phyloP scores from a whole-genome alignment of 2,797 vertebrate species.

The Microtus obscurus region DNA sequence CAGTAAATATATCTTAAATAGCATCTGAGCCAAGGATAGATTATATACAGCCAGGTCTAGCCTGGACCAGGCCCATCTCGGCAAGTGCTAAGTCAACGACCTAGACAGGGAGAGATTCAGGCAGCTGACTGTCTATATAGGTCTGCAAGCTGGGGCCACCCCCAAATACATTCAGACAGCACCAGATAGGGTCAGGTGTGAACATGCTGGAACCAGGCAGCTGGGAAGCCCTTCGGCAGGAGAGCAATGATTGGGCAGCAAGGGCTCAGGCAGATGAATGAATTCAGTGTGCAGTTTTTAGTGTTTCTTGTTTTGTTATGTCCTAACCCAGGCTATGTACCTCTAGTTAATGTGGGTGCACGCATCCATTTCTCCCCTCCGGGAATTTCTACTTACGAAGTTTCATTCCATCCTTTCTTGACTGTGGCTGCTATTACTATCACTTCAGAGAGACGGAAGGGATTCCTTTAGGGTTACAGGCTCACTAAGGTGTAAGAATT shows the following conservation, averaged over 20 bases:
- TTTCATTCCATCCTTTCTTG: background rate
- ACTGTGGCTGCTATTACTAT: too few relatives aligned
- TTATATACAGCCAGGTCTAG: background rate
- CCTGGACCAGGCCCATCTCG: background rate
- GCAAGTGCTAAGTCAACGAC: background rate
- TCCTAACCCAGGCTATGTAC: background rate
- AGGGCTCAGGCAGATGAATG: background rate
- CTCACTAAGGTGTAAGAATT: background rate
- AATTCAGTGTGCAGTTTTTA: background rate
- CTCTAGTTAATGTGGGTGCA: background rate
- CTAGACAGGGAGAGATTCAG: background rate
- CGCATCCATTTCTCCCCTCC: background rate
- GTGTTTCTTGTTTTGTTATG: background rate
- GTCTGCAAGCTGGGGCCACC: background rate
- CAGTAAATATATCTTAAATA: background rate
- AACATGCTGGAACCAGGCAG: background rate
- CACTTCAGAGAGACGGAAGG: background rate
- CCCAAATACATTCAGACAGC: background rate
- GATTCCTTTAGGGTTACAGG: rapidly evolving
- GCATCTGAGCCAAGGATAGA: background rate
- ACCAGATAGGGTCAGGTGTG: background rate
- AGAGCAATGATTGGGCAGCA: background rate
- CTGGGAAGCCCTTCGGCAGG: background rate
- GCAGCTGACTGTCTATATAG: background rate
- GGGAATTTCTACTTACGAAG: background rate